Percentiles rank a stretch among this genome's conserved stretches.
Conservation (phyloP, 2,113 vertebrate species). For the Brevimyrus niger region DNA sequence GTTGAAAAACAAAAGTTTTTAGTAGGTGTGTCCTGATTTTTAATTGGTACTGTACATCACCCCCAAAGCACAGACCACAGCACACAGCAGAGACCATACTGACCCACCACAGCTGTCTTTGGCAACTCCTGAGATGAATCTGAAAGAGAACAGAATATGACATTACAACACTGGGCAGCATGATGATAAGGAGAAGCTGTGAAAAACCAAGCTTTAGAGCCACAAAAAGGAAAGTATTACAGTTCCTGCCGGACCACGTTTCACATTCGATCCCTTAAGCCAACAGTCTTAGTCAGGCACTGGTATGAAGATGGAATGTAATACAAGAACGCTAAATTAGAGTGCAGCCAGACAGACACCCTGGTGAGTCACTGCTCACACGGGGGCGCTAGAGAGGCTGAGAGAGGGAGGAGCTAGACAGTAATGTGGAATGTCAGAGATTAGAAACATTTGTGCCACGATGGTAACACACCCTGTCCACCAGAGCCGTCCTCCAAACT, state of each 20-base stretch:
- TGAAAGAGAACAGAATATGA: background rate
- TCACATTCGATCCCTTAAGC: background rate
- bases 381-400: background rate
- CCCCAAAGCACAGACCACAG: background rate
- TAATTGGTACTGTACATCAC: background rate
- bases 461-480: conserved; percentile 53
- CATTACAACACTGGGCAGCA: background rate
- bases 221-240: background rate
- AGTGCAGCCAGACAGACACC: background rate
- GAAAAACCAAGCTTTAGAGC: background rate
- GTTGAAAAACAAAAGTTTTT: background rate
- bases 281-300: background rate
- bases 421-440: background rate
- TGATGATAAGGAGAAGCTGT: background rate
- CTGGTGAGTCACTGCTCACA: background rate
- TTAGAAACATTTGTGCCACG: background rate
- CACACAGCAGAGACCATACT: background rate
- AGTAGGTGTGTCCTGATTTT: background rate
- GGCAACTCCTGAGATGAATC: background rate
- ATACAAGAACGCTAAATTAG: background rate
- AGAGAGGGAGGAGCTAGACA: background rate
- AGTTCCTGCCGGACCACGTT: background rate
- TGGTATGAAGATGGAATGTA: background rate
- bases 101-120: background rate
- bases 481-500: conserved; percentile 52